phyloP scores from a whole-genome alignment of 1,140 invertebrate species.

The Drosophila truncata region DNA sequence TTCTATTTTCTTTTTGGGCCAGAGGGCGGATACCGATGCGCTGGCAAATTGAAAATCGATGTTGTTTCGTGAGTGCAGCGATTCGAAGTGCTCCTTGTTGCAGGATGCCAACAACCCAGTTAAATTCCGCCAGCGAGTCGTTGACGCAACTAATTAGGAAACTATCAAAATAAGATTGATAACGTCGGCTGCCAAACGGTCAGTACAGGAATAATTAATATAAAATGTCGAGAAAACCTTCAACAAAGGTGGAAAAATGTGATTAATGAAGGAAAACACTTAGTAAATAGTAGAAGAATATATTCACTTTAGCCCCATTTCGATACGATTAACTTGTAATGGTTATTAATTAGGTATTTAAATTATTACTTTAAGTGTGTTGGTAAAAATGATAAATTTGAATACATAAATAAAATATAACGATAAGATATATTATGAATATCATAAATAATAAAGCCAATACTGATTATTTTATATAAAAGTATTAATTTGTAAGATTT shows the following conservation, averaged over 20 bases:
- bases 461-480: not conserved
- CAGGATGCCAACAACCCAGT: conserved; percentile 33
- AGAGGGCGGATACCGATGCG: conserved; percentile 19
- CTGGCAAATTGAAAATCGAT: conserved; percentile 73
- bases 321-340: not conserved
- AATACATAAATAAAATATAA: not conserved
- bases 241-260: not conserved
- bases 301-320: not conserved
- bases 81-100: conserved; percentile 19
- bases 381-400: not conserved
- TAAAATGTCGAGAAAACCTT: conserved; percentile 7
- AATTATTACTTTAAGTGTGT: not conserved
- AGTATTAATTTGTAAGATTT: not conserved
- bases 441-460: not conserved
- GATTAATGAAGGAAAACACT: conserved; percentile 4
- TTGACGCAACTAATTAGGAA: conserved; percentile 66
- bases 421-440: not conserved
- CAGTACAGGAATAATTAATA: conserved; percentile 38
- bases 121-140: conserved; percentile 43
- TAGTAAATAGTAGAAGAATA: not conserved
- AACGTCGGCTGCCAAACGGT: conserved; percentile 11
- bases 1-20: not conserved
- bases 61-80: conserved; percentile 34
- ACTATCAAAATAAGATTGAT: conserved; percentile 50
- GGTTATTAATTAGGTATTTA: not conserved